Evolutionary conservation across 2,797 vertebrate genomes (phyloP), one percentile per base, ranked within the genome.

Genomic region (Dallia pectoralis): DNA sequence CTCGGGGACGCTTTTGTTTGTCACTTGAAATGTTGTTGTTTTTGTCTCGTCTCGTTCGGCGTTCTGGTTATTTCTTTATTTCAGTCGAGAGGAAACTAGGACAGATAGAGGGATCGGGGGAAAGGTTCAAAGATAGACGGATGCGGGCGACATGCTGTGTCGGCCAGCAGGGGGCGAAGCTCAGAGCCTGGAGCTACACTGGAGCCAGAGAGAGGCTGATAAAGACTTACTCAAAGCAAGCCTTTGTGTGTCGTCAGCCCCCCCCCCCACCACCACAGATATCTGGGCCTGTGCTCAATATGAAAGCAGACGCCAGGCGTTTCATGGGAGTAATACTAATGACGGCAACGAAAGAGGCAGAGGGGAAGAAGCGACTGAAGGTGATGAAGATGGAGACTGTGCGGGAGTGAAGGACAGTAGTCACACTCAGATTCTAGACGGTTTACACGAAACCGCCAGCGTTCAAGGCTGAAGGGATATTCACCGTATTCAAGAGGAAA

Each of bases 141-240:
- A 81, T 80, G 74, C 74, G 29, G 73, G 72, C 61, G 71, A 69
- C 85, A 82, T 33, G 85, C 84, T 85, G 86, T 48, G 82, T 67
- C 51, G 68, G 71, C 53, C 85, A 75, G 82, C 82, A 81, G 86
- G 85, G 77, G 85, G 78, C 15, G 69, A 72, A 70, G 74, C 82
- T 85, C 82, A 83, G 81, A 83, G 79, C 84, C 85, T 70, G 11
- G 76, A 88, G 79, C 84, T 71, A 85, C 78, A 64, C 85, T 70
- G 11, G 77, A 88, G 79, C 84, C 70, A 85, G 79, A 64, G 70
- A 79, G 81, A 76, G 70, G 15, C 82, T 83, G 85, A 85, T 88
- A 82, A 87, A 87, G 84, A 79, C 74, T 84, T 82, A 59, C 77
- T 86, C 79, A 77, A 83, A 79, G 80, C 77, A 76, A 77, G 68